A percentile compares a stretch with the other conserved stretches of the same genome.
Evolutionary conservation across 2,113 vertebrate genomes (phyloP).

Genomic region (Epinephelus fuscoguttatus): DNA sequence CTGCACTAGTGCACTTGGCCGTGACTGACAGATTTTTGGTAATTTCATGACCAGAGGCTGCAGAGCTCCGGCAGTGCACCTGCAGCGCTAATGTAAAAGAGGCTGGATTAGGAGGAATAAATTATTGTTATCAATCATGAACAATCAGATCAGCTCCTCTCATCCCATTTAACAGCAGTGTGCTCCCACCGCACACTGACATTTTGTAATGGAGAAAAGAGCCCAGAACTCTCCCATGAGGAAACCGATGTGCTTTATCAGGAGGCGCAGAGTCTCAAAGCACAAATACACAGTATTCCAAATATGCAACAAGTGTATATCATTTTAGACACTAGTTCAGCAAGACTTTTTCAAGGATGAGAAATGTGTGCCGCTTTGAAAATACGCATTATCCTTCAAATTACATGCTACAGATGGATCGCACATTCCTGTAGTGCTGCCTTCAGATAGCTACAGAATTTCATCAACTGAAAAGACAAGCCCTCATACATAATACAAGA

Average conservation of each 20-base stretch:
- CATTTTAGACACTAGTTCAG: slow-evolving; percentile 5
- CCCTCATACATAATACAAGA: slow-evolving; percentile 47
- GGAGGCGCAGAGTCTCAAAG: slow-evolving; percentile 12
- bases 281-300: slow-evolving; percentile 20
- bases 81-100: slow-evolving; percentile 57
- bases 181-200: slow-evolving; percentile 38
- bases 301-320: slow-evolving; percentile 55
- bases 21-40: slow-evolving; percentile 61
- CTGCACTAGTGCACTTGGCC: slow-evolving; percentile 46
- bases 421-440: slow-evolving; percentile 16
- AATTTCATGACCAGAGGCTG: slow-evolving; percentile 63
- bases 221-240: slow-evolving; percentile 21
- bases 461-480: slow-evolving; percentile 34
- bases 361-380: slow-evolving; percentile 31
- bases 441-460: slow-evolving; percentile 31
- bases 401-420: slow-evolving; percentile 21
- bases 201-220: slow-evolving; percentile 56
- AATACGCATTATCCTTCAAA: slow-evolving; percentile 15
- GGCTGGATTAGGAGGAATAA: slow-evolving; percentile 56
- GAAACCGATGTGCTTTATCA: slow-evolving; percentile 48
- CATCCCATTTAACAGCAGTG: slow-evolving; percentile 51
- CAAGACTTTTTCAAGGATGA: slow-evolving; percentile 10
- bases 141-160: slow-evolving; percentile 63
- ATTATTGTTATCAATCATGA: slow-evolving; percentile 62
- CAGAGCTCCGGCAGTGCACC: slow-evolving; percentile 38